phyloP scores from a whole-genome alignment of 1,140 invertebrate genomes.

The Drosophila tani region DNA sequence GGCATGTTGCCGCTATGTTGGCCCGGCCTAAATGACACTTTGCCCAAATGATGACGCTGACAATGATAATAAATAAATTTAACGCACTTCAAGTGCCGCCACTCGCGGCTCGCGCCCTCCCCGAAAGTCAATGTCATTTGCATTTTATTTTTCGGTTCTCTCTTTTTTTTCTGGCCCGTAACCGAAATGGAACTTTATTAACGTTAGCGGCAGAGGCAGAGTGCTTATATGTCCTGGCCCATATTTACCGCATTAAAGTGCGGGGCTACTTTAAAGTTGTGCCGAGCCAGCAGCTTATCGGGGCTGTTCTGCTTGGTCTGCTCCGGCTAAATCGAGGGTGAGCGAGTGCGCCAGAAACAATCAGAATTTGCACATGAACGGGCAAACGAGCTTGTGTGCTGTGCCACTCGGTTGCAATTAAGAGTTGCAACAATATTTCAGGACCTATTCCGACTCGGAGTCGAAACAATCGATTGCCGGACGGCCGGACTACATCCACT shows the following conservation, averaged over 20 bases:
- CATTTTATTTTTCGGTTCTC: constrained; percentile 38
- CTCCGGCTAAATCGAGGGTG: constrained; percentile 13
- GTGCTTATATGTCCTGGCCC: constrained; percentile 12
- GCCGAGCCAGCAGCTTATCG: constrained; percentile 30
- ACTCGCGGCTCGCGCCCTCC: constrained; percentile 14
- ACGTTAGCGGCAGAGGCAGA: constrained; percentile 38
- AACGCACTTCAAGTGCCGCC: constrained; percentile 50
- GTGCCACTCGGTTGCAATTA: constrained; percentile 34
- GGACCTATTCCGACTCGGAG: constrained; percentile 16
- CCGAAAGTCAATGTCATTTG: constrained; percentile 55
- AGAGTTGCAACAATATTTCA: constrained; percentile 46
- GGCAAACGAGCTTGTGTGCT: constrained; percentile 17
- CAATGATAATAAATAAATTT: constrained; percentile 81
- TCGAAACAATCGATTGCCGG: constrained; percentile 30
- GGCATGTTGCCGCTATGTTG: constrained; percentile 67
- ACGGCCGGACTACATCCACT: constrained; percentile 33
- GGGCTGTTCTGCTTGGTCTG: constrained; percentile 46
- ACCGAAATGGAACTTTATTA: constrained; percentile 61
- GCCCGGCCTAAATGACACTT: constrained; percentile 72
- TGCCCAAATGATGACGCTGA: constrained; percentile 75
- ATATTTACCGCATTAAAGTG: constrained; percentile 33
- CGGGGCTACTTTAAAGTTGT: constrained; percentile 10
- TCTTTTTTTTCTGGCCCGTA: background rate
- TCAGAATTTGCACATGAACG: constrained; percentile 54
- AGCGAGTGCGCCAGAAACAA: constrained; percentile 19